A percentile compares a stretch with the other conserved stretches of the same genome.
Evolutionary conservation across 1,140 invertebrate species (phyloP).

Genomic region (Lutraria rhynchaena): DNA sequence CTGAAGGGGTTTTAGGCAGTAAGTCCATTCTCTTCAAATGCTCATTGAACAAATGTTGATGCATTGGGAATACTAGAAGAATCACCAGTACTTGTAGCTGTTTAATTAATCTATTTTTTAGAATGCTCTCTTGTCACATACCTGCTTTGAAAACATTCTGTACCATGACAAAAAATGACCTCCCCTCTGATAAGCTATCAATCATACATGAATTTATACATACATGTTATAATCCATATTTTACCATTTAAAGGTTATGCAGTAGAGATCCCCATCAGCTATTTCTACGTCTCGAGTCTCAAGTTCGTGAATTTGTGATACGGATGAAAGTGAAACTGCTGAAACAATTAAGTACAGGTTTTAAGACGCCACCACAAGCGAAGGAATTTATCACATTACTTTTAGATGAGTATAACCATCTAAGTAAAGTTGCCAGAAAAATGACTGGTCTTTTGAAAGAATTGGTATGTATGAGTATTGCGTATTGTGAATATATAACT

Average conservation of each 20-base stretch:
- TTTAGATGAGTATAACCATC: conserved; percentile 85
- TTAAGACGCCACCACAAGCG: conserved; percentile 80
- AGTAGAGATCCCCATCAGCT: conserved; percentile 86
- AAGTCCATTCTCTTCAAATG: too few relatives aligned
- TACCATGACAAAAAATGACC: too few relatives aligned
- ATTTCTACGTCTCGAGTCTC: conserved; percentile 85
- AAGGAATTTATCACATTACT: conserved; percentile 82
- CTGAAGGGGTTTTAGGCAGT: too few relatives aligned
- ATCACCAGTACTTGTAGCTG: too few relatives aligned
- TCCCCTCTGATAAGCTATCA: too few relatives aligned
- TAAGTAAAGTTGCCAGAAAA: conserved; percentile 84
- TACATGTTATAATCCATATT: background rate
- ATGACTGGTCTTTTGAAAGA: conserved; percentile 85
- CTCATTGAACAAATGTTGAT: too few relatives aligned
- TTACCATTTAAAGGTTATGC: conserved; percentile 83
- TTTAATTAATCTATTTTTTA: too few relatives aligned
- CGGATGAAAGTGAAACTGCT: conserved; percentile 86
- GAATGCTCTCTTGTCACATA: too few relatives aligned
- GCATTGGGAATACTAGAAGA: too few relatives aligned
- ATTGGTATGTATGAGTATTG: conserved; percentile 81
- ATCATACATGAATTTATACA: too few relatives aligned
- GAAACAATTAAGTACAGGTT: conserved; percentile 83
- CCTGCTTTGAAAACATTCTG: too few relatives aligned
- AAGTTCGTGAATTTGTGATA: conserved; percentile 86
- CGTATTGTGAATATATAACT: too few relatives aligned